Percentiles rank a stretch among this genome's conserved stretches.
Evolutionary conservation across 2,113 vertebrate species (phyloP).

Genomic region (Poecilia latipinna): DNA sequence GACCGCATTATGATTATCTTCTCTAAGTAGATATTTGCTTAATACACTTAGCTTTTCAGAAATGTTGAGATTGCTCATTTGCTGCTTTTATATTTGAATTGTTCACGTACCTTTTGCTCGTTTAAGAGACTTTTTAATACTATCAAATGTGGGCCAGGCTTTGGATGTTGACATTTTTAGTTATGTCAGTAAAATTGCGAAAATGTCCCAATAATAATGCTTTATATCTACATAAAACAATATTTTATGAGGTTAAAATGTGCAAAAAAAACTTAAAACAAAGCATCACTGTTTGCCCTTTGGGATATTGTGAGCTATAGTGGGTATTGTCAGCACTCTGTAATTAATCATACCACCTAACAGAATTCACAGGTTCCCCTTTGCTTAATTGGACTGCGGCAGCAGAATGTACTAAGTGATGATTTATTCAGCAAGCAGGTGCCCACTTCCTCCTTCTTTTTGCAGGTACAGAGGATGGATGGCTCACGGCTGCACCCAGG

Average conservation of each 20-base stretch:
- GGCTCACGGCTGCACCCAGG: slow-evolving; percentile 41
- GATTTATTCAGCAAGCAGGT: slow-evolving; percentile 73
- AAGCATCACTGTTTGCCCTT: slow-evolving; percentile 46
- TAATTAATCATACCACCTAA: slow-evolving; percentile 75
- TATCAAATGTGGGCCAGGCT: neutral
- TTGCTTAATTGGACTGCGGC: slow-evolving; percentile 78
- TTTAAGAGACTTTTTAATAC: neutral
- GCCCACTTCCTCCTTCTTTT: slow-evolving; percentile 21
- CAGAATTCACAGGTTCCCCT: slow-evolving; percentile 65
- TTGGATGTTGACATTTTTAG: slow-evolving; percentile 29
- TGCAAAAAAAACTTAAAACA: slow-evolving; percentile 14
- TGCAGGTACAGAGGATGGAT: slow-evolving; percentile 60
- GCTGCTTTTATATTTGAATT: neutral
- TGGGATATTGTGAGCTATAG: slow-evolving; percentile 48
- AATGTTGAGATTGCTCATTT: slow-evolving; percentile 1
- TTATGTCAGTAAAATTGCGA: slow-evolving; percentile 30
- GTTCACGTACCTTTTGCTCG: neutral
- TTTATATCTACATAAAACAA: slow-evolving; percentile 30
- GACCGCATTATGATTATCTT: slow-evolving; percentile 44
- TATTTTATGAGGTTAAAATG: slow-evolving; percentile 41
- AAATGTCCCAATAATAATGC: slow-evolving; percentile 23
- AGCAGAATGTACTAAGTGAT: slow-evolving; percentile 65
- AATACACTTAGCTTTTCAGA: slow-evolving; percentile 14
- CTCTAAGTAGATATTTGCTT: slow-evolving; percentile 12
- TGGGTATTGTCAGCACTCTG: slow-evolving; percentile 58